Conservation (phyloP, 1,140 invertebrate genomes). For the Drosophila funebris region DNA sequence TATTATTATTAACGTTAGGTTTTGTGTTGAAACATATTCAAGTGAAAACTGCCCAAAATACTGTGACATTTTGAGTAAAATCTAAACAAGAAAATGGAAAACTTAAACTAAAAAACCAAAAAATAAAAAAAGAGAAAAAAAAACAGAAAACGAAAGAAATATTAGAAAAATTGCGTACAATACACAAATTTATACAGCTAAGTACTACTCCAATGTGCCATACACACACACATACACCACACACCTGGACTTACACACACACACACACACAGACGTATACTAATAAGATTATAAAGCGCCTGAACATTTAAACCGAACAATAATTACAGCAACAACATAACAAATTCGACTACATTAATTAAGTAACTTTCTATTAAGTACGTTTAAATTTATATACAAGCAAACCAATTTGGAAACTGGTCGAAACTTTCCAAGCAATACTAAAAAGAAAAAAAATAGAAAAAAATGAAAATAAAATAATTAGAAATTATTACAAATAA, state of each 20-base stretch:
- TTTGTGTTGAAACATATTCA: conserved; percentile 35
- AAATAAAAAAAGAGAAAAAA: conserved; percentile 3
- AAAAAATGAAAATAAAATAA: conserved; percentile 28
- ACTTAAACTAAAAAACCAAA: no score
- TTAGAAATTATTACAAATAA: conserved; percentile 5
- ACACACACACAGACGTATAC: conserved; percentile 22
- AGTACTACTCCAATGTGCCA: conserved; percentile 65
- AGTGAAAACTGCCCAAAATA: conserved; percentile 45
- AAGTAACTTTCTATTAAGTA: conserved; percentile 27
- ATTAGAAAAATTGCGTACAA: conserved; percentile 53
- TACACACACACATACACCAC: conserved; percentile 46
- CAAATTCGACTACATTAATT: conserved; percentile 38
- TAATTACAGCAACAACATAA: conserved; percentile 45
- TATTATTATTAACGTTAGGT: conserved; percentile 24
- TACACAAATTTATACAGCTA: conserved; percentile 24
- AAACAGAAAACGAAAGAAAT: conserved; percentile 6
- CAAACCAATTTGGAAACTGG: conserved; percentile 29
- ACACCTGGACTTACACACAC: not conserved
- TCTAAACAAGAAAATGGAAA: not conserved
- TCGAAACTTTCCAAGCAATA: conserved; percentile 8
- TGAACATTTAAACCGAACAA: conserved; percentile 54
- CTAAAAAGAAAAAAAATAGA: conserved; percentile 19
- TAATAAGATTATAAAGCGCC: conserved; percentile 43
- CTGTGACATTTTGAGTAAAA: conserved; percentile 44
- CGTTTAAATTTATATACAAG: conserved; percentile 42